A percentile compares a stretch with the other conserved stretches of the same genome.
phyloP scores from a whole-genome alignment of 2,888 invertebrate species.

The Adelognathus sp. region DNA sequence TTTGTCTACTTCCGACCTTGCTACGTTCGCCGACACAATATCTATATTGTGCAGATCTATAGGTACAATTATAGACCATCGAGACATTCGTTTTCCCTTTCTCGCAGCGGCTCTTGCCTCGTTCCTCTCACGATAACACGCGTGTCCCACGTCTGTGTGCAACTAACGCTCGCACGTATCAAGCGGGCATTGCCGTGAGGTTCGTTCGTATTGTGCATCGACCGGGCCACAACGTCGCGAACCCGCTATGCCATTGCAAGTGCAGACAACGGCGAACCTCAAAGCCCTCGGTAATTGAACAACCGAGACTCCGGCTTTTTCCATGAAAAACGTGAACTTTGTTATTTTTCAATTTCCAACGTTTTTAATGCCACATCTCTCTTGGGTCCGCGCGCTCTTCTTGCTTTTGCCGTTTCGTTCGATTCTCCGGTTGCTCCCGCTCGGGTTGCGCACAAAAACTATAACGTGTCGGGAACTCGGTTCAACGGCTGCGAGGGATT shows the following conservation, averaged over 20 bases:
- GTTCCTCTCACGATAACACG: background rate
- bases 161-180: background rate
- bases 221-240: background rate
- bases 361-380: conserved; percentile 37
- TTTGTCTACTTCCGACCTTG: background rate
- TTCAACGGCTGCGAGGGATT: background rate
- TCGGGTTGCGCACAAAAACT: background rate
- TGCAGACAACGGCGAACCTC: conserved; percentile 19
- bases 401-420: background rate
- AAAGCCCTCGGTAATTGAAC: conserved; percentile 59
- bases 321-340: conserved; percentile 51
- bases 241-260: background rate
- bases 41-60: background rate
- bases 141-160: background rate
- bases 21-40: background rate
- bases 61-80: background rate
- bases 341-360: conserved; percentile 60
- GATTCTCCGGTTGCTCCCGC: background rate
- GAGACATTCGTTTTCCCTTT: conserved; percentile 3
- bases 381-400: background rate
- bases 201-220: background rate
- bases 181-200: background rate
- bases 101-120: background rate
- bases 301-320: conserved; percentile 21
- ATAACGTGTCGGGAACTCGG: background rate